phyloP scores from a whole-genome alignment of 2,888 invertebrate species.

The Sinohyriopsis cumingii region DNA sequence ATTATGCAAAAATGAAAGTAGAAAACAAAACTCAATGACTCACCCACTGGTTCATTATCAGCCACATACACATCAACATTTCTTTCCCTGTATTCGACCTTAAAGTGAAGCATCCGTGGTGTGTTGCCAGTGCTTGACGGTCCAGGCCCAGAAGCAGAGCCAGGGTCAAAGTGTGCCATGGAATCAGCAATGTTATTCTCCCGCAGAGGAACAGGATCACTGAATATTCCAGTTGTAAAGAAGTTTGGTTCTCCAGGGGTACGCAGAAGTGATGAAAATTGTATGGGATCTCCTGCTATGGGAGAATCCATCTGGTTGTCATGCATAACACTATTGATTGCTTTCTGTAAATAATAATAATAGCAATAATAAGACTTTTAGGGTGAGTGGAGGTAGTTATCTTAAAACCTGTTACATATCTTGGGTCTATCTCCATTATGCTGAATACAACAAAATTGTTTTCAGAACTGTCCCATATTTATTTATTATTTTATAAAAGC shows the following conservation, averaged over 20 bases:
- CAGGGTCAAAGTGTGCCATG: constrained; percentile 43
- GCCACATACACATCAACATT: constrained; percentile 59
- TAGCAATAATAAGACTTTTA: too few species aligned
- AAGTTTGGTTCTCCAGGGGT: constrained; percentile 23
- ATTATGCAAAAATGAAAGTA: background rate
- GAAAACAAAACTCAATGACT: constrained; percentile 11
- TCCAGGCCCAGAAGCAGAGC: constrained; percentile 51
- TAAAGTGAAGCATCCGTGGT: constrained; percentile 62
- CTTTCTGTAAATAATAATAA: constrained; percentile 41
- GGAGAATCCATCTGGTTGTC: constrained; percentile 37
- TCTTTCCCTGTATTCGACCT: constrained; percentile 65
- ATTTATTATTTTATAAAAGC: too few species aligned
- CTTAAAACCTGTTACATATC: too few species aligned
- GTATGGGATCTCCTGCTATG: constrained; percentile 22
- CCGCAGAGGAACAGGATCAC: constrained; percentile 32
- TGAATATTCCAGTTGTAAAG: constrained; percentile 35
- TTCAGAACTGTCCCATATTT: too few species aligned
- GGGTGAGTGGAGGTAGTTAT: too few species aligned
- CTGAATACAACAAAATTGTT: too few species aligned
- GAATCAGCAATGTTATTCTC: constrained; percentile 42
- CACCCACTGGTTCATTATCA: constrained; percentile 66
- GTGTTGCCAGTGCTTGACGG: constrained; percentile 45
- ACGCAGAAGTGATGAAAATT: constrained; percentile 10
- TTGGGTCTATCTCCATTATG: too few species aligned
- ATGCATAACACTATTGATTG: constrained; percentile 60